phyloP scores from a whole-genome alignment of 2,113 vertebrate species.

The Noctilio leporinus region DNA sequence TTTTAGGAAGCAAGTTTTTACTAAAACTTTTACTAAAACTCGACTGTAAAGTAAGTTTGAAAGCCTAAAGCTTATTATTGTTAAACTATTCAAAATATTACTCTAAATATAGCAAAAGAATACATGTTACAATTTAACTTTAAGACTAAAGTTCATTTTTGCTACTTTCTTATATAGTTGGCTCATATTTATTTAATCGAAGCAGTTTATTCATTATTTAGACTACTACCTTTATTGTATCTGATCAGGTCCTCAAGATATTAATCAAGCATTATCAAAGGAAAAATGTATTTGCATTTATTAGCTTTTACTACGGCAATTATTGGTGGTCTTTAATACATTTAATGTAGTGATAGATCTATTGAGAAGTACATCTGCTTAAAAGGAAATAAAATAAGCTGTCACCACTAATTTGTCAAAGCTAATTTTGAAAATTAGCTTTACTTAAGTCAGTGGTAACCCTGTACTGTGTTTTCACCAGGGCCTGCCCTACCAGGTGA shows the following conservation, averaged over 20 bases:
- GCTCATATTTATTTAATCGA: not conserved
- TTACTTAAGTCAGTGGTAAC: not conserved
- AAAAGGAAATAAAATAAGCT: not conserved
- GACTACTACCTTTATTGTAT: not conserved
- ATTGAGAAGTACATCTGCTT: not conserved
- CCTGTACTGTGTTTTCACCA: not conserved
- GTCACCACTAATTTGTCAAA: not conserved
- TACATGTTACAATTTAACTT: not conserved
- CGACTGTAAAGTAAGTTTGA: not conserved
- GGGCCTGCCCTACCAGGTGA: too few relatives aligned
- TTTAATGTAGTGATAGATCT: not conserved
- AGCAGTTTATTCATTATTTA: not conserved
- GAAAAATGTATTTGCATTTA: not conserved
- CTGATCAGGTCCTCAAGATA: not conserved
- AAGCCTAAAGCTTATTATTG: slow-evolving; percentile 19
- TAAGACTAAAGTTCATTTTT: not conserved
- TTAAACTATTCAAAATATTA: not conserved
- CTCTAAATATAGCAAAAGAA: not conserved
- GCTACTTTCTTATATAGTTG: not conserved
- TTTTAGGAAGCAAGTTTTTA: slow-evolving; percentile 32
- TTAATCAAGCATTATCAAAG: not conserved
- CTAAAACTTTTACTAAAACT: not conserved
- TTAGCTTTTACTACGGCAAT: not conserved
- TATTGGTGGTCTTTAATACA: not conserved
- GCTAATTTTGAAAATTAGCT: not conserved